Conservation (phyloP, 2,888 invertebrate genomes). For the Chouioia cunea region DNA sequence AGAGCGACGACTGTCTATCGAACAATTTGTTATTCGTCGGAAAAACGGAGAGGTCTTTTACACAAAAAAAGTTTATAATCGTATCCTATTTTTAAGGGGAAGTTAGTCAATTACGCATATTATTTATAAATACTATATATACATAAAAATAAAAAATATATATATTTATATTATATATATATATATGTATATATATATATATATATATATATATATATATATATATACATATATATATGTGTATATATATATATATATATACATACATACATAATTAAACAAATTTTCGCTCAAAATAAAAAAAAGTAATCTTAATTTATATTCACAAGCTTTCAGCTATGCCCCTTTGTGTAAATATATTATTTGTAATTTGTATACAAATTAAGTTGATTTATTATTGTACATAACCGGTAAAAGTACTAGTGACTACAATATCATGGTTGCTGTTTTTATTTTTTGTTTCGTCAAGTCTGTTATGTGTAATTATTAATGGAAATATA, state of each 20-base stretch:
- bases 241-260: slow-evolving; percentile 43
- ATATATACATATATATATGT: slow-evolving; percentile 41
- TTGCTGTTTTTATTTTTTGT: slow-evolving; percentile 49
- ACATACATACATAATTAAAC: slow-evolving; percentile 43
- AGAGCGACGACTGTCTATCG: slow-evolving; percentile 32
- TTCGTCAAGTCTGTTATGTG: slow-evolving; percentile 48
- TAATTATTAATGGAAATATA: slow-evolving; percentile 50
- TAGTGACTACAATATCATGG: slow-evolving; percentile 48
- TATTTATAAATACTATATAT: slow-evolving; percentile 47
- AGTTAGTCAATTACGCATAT: slow-evolving; percentile 56
- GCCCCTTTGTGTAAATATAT: slow-evolving; percentile 49
- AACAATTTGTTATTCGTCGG: slow-evolving; percentile 44
- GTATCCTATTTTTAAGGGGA: slow-evolving; percentile 50
- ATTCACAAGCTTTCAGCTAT: slow-evolving; percentile 46
- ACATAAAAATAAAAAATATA: slow-evolving; percentile 26
- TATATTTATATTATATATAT: slow-evolving; percentile 45
- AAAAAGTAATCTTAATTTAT: slow-evolving; percentile 42
- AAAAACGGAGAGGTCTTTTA: slow-evolving; percentile 45
- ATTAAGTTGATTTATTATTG: slow-evolving; percentile 48
- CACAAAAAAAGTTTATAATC: slow-evolving; percentile 46
- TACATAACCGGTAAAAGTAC: slow-evolving; percentile 48
- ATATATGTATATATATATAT: slow-evolving; percentile 38
- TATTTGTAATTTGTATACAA: slow-evolving; percentile 48
- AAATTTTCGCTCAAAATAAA: slow-evolving; percentile 31
- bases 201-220: slow-evolving; percentile 15